Base-by-base conservation (phyloP, 2,888 invertebrate species). In the Adela reaumurella region DNA sequence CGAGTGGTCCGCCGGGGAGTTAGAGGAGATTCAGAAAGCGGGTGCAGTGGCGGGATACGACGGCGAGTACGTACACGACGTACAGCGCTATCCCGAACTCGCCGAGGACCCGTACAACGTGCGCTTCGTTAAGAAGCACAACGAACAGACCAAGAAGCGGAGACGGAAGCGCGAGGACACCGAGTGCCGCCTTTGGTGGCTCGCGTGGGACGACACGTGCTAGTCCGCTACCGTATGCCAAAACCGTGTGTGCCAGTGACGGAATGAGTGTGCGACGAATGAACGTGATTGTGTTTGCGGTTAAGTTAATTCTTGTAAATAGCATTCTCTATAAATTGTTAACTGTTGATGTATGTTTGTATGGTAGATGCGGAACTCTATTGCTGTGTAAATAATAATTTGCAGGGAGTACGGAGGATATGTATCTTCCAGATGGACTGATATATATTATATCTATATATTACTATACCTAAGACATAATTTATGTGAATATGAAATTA, bases 61-160 rank as follows among this genome's bases (percentile, higher is more conserved):
- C 61, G 93, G 92, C 51, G 92, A 94, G 63, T 96, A 94, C 76
- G 88, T 92, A 57, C 94, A 95, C 71, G 93, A 94, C 65, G 90
- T 94, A 28, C 87, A 89, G 58, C 80, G 87, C 52, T 96, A 94
- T 76, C 95, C 96, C 0, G 94, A 96, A 67, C 82, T 97, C 48
- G 93, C 96, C 48, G 97, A 97, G 74, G 97, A 97, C 79, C 96
- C 95, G 6, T 94, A 92, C 79, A 97, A 97, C 76, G 87, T 97
- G 53, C 86, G 90, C 62, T 94, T 95, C 67, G 84, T 90, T 43
- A 93, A 92, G 74, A 90, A 90, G 70, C 86, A 89, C 59, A 81
- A 83, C 24, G 87, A 88, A 55, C 83, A 86, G 57, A 83, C 86
- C 52, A 87, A 88, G 65, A 85, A 88, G 53, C 81, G 89, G 53